Base-by-base conservation (phyloP, 2,888 invertebrate genomes). In the Mallateleia sp. region DNA sequence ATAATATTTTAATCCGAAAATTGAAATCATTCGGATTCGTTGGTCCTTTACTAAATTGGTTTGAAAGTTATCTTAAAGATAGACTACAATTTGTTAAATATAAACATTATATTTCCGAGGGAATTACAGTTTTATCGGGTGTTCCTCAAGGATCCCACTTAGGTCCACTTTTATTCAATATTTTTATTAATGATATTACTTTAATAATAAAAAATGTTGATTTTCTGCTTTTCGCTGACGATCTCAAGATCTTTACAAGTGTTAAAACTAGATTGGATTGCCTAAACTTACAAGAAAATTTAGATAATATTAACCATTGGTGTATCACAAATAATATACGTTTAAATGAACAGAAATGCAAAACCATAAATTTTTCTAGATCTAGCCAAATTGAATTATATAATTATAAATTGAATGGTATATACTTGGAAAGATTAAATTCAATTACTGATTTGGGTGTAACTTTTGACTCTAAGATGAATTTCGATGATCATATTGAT, bases 131-230 rank as follows among this genome's bases (percentile, higher is more conserved):
- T n/a, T n/a, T n/a, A n/a, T n/a, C n/a, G n/a, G n/a, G n/a, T n/a
- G n/a, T n/a, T n/a, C n/a, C n/a, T n/a, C n/a, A n/a, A n/a, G n/a
- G n/a, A n/a, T n/a, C n/a, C n/a, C n/a, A n/a, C n/a, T n/a, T n/a
- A n/a, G n/a, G n/a, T n/a, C n/a, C n/a, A n/a, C n/a, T n/a, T n/a
- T n/a, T n/a, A n/a, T n/a, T n/a, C n/a, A n/a, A n/a, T 34, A 72
- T 72, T 5, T 72, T 45, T 22, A 58, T 72, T 69, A n/a, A 72
- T 58, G 72, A 72, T 28, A 58, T 72, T 9, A 2, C 11, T 4
- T 18, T 8, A 1, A n/a, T 15, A 9, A 38, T 56, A 0, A 11
- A 11, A 22, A n/a, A 38, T 24, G 69, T 38, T 3, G 34, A 52
- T 9, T 54, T 52, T 18, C 14, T 54, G 20, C 38, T 69, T n/a